Evolutionary conservation across 1,140 invertebrate genomes (phyloP).

Genomic region (Arctopsyche grandis): DNA sequence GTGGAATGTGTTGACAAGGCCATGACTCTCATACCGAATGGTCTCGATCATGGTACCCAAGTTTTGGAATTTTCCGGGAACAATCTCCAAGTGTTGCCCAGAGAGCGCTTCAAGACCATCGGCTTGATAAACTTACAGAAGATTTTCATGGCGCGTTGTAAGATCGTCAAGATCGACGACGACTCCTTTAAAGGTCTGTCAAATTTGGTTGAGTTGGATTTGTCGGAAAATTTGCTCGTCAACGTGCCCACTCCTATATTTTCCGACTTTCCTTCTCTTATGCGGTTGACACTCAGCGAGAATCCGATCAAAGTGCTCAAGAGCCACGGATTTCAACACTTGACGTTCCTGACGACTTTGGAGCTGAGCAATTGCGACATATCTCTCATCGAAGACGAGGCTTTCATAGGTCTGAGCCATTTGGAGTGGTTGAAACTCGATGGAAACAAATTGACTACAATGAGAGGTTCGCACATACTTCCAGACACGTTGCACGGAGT

Average conservation of each 20-base stretch:
- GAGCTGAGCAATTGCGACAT: conserved; percentile 86
- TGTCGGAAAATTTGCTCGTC: conserved; percentile 82
- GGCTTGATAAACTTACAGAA: conserved; percentile 88
- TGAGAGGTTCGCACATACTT: conserved; percentile 75
- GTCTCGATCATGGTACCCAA: conserved; percentile 88
- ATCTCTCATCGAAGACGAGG: conserved; percentile 78
- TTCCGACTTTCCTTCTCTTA: conserved; percentile 78
- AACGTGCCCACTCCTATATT: conserved; percentile 82
- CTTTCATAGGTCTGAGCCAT: conserved; percentile 82
- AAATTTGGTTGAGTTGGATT: conserved; percentile 89
- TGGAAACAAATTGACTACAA: conserved; percentile 79
- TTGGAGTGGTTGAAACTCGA: conserved; percentile 87
- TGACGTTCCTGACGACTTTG: conserved; percentile 80
- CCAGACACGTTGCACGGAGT: conserved; percentile 80
- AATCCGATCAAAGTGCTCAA: conserved; percentile 82
- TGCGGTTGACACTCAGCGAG: conserved; percentile 81
- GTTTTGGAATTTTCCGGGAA: conserved; percentile 88
- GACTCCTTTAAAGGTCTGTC: conserved; percentile 83
- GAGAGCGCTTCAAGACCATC: conserved; percentile 80
- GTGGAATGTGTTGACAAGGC: conserved; percentile 85
- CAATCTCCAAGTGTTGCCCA: conserved; percentile 77
- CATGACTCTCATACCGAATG: conserved; percentile 79
- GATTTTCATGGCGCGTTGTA: conserved; percentile 81
- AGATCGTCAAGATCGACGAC: conserved; percentile 79
- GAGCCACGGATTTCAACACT: conserved; percentile 78